Conservation (phyloP, 2,797 vertebrate species). For the Cichlasoma orientale region DNA sequence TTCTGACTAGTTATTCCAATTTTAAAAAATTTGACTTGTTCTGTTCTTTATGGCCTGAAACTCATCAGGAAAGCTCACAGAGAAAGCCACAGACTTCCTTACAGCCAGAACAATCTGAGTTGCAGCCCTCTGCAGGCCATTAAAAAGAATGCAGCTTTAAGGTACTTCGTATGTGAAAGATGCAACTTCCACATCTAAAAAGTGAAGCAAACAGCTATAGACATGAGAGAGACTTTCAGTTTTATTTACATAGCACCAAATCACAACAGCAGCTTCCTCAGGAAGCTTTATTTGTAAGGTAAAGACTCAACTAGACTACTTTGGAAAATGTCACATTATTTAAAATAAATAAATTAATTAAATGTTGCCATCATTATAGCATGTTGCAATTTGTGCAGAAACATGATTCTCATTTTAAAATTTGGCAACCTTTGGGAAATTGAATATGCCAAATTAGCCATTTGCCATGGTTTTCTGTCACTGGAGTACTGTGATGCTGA, state of each 20-base stretch:
- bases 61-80: neutral
- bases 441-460: neutral
- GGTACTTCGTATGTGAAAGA: neutral
- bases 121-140: no score
- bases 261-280: no score
- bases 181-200: neutral
- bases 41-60: neutral
- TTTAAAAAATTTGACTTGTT: neutral
- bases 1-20: neutral
- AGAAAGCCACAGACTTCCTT: no score
- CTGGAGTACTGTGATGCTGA: neutral
- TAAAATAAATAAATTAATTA: neutral
- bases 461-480: neutral
- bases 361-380: no score
- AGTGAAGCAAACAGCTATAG: no score
- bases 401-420: no score
- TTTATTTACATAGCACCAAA: neutral
- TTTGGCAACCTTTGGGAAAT: neutral
- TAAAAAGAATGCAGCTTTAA: no score
- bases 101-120: no score
- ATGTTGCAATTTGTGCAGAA: no score
- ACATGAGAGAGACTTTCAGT: neutral
- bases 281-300: no score
- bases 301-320: neutral
- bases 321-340: neutral